Conservation (phyloP, 2,888 invertebrate species). For the Xanthostigma xanthostigma region DNA sequence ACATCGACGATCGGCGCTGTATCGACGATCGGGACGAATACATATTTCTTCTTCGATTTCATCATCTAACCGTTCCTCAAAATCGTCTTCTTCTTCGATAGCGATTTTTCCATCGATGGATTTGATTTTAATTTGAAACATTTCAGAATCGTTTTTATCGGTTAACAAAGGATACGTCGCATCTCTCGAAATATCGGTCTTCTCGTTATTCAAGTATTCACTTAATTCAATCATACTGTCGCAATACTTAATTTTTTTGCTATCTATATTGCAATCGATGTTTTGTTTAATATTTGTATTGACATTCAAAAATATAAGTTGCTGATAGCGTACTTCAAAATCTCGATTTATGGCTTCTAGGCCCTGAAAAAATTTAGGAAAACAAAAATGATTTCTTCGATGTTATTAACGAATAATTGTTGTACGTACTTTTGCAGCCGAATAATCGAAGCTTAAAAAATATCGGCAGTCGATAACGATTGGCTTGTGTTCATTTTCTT, state of each 20-base stretch:
- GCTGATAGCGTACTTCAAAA: constrained; percentile 33
- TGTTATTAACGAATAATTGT: constrained; percentile 1
- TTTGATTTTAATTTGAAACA: no score
- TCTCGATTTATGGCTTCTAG: constrained; percentile 39
- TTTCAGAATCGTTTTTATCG: no score
- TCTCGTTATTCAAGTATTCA: no score
- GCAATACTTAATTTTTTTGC: not conserved
- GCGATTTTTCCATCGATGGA: no score
- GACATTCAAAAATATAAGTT: constrained; percentile 34
- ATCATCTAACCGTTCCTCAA: no score
- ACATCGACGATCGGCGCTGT: no score
- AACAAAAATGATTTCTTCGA: not conserved
- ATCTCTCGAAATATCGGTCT: no score
- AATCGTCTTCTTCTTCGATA: no score
- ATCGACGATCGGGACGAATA: no score
- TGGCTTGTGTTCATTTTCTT: constrained; percentile 31
- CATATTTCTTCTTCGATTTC: no score
- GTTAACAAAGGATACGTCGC: no score
- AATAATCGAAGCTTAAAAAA: constrained; percentile 51
- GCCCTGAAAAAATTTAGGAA: constrained; percentile 28
- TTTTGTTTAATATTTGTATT: constrained; percentile 17
- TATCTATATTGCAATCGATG: not conserved
- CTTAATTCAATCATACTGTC: not conserved
- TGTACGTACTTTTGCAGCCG: constrained; percentile 40
- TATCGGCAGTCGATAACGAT: constrained; percentile 48